A percentile compares a stretch with the other conserved stretches of the same genome.
Evolutionary conservation across 2,888 invertebrate genomes (phyloP).

Genomic region (Pecten maximus): DNA sequence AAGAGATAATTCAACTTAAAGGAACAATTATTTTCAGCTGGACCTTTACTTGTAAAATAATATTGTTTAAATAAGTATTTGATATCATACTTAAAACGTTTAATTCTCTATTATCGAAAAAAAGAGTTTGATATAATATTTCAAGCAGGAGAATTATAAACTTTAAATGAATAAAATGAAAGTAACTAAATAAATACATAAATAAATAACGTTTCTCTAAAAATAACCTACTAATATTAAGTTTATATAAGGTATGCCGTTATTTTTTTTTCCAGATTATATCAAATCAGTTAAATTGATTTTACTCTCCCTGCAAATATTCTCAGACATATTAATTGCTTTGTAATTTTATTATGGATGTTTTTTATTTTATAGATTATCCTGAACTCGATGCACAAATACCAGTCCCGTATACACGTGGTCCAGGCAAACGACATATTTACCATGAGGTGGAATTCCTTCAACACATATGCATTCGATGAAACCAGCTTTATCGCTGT

Average conservation of each 20-base stretch:
- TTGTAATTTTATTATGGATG: background rate
- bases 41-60: no score
- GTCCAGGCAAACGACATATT: conserved; percentile 86
- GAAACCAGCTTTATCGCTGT: conserved; percentile 82
- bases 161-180: no score
- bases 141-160: no score
- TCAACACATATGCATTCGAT: conserved; percentile 82
- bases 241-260: background rate
- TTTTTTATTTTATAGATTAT: conserved; percentile 77
- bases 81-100: no score
- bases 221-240: no score
- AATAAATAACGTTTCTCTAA: no score
- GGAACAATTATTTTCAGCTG: no score
- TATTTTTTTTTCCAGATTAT: background rate
- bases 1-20: no score
- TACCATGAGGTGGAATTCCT: conserved; percentile 81
- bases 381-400: conserved; percentile 83
- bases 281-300: background rate
- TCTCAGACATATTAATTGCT: background rate
- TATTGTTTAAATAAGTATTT: no score
- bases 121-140: no score
- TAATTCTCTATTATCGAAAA: no score
- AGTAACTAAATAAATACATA: no score
- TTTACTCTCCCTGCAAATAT: background rate
- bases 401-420: conserved; percentile 82